Evolutionary conservation across 2,113 vertebrate genomes (phyloP).

Genomic region (Colistium nudipinnis): DNA sequence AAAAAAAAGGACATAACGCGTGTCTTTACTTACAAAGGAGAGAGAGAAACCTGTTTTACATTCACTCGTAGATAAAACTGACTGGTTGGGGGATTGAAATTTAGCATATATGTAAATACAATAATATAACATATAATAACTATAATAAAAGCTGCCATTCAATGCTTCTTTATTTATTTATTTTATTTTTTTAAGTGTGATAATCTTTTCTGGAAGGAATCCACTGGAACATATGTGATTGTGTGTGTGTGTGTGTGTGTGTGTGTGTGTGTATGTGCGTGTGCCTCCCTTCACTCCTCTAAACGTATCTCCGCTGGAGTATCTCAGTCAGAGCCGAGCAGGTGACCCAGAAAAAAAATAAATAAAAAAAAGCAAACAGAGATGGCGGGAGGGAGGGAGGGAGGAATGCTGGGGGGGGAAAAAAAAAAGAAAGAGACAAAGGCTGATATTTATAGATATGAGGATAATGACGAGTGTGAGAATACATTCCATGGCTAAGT

Average conservation of each 20-base stretch:
- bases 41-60: too few relatives aligned
- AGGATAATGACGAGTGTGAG: constrained; percentile 61
- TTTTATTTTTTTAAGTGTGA: constrained; percentile 48
- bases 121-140: too few relatives aligned
- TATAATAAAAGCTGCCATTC: too few relatives aligned
- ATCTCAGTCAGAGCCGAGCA: constrained; percentile 63
- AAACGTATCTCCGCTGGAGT: constrained; percentile 62
- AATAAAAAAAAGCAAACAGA: constrained; percentile 64
- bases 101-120: too few relatives aligned
- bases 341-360: constrained; percentile 79
- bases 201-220: constrained; percentile 52
- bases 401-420: constrained; percentile 5
- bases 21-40: too few relatives aligned
- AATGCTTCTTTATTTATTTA: too few relatives aligned
- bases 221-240: constrained; percentile 17
- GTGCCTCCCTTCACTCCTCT: constrained; percentile 10
- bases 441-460: constrained; percentile 75
- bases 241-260: constrained; percentile 7
- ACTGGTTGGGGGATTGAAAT: too few relatives aligned
- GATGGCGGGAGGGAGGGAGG: constrained; percentile 52
- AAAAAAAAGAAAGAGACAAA: constrained; percentile 15
- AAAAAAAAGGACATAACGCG: background rate
- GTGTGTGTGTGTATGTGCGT: constrained; percentile 7
- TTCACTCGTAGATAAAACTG: too few relatives aligned
- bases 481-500: constrained; percentile 52